Base-by-base conservation (phyloP, 2,888 invertebrate genomes). In the Rhagonycha lutea region DNA sequence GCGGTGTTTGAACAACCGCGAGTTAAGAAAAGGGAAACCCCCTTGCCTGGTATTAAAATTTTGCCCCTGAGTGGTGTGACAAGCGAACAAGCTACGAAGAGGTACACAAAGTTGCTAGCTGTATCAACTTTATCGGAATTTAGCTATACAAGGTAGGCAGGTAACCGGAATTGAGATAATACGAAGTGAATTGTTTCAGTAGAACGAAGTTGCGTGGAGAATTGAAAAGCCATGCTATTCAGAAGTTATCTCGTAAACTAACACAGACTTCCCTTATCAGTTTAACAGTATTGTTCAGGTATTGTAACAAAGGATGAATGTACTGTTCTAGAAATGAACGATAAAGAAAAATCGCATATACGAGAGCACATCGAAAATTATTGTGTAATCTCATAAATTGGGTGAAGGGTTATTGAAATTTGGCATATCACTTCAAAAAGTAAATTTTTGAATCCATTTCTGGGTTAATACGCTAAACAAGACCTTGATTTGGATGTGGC, bases 71-170 rank as follows among this genome's bases (percentile, higher is more conserved):
- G 69, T 69, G 69, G 32, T 61, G 4, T 65, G 12, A n/a, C 32
- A 23, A 61, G 14, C 29, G 69, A 69, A 62, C 62, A 69, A 69
- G 73, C 68, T 12, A 73, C 69, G n/a, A 73, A 68, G 47, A 69
- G 69, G 14, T 73, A 73, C 63, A 73, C 68, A 69, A 73, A 73
- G 26, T 47, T 73, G 24, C 47, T 73, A 62, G 73, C 68, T 14
- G 18, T 73, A 24, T 73, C 73, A n/a, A 63, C 73, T 24, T 62
- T 73, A 28, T 73, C 73, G 9, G 24, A 73, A 29, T 73, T 61
- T 60, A 69, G 73, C 26, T 73, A 73, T 29, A 69, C 68, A 69
- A 73, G 73, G 73, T 73, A 73, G 73, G 73, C 69, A 73, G 26
- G 14, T 65, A 70, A 47, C n/a, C 47, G 47, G 47, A 47, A n/a